phyloP scores from a whole-genome alignment of 1,140 invertebrate species.

The Nymphalis io region DNA sequence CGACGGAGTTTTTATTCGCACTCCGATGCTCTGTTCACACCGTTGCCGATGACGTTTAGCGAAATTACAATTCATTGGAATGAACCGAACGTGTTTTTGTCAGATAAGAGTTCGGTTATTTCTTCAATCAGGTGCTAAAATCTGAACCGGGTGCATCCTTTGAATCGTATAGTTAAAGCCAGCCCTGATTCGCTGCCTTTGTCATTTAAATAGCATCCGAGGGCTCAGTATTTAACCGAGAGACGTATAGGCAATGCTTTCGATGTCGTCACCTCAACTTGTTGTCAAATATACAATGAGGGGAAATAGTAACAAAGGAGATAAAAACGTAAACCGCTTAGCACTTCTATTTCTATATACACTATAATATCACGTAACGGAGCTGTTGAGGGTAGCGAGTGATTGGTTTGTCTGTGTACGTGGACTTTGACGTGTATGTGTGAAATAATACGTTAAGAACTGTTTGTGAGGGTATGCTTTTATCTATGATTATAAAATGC shows the following conservation, averaged over 20 bases:
- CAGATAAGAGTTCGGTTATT: conserved; percentile 28
- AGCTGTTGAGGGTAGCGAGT: conserved; percentile 56
- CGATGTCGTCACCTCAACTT: conserved; percentile 50
- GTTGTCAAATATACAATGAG: conserved; percentile 44
- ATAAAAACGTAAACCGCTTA: conserved; percentile 78
- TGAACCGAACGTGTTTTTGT: conserved; percentile 49
- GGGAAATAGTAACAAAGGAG: conserved; percentile 57
- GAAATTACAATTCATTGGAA: conserved; percentile 57
- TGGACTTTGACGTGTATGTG: conserved; percentile 32
- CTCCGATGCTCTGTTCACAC: conserved; percentile 64
- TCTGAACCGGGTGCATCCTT: conserved; percentile 38
- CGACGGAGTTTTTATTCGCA: conserved; percentile 64
- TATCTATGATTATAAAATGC: conserved; percentile 15
- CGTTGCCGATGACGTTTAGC: conserved; percentile 57
- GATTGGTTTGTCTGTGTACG: conserved; percentile 39
- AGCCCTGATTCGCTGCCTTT: conserved; percentile 43
- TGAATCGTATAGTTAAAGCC: conserved; percentile 29
- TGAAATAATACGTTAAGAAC: conserved; percentile 30
- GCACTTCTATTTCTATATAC: conserved; percentile 62
- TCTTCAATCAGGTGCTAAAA: conserved; percentile 49
- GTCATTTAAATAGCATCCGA: conserved; percentile 57
- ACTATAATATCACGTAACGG: conserved; percentile 53
- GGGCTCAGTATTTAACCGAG: conserved; percentile 41
- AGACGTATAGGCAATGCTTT: conserved; percentile 43
- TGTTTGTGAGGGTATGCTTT: conserved; percentile 51